Conservation (phyloP, 2,113 vertebrate species). For the Apistogramma diplotaenia region DNA sequence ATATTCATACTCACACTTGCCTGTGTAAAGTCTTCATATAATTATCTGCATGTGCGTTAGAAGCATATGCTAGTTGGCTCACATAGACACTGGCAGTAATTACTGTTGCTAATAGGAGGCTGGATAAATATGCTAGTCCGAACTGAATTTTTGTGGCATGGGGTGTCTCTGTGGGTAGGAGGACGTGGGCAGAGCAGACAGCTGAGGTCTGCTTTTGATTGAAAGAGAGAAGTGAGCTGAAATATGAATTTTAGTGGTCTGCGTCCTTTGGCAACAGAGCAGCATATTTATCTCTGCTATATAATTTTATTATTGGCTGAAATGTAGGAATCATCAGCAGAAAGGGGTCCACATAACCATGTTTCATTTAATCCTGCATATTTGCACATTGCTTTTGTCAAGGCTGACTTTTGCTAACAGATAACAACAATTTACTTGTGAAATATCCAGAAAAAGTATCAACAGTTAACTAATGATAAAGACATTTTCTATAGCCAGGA, state of each 20-base stretch:
- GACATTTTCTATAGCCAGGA: not conserved
- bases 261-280: constrained; percentile 10
- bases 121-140: constrained; percentile 26
- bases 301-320: not conserved
- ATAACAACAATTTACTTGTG: not conserved
- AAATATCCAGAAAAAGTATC: not conserved
- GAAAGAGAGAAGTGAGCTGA: not conserved
- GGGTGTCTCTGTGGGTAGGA: constrained; percentile 16
- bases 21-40: constrained; percentile 4
- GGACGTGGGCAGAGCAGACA: not conserved
- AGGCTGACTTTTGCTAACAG: not conserved
- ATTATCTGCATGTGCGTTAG: constrained; percentile 26
- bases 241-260: constrained; percentile 15
- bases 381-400: not conserved
- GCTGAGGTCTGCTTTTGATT: constrained; percentile 16
- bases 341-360: not conserved
- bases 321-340: not conserved
- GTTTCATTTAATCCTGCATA: constrained; percentile 9
- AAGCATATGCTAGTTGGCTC: not conserved
- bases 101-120: constrained; percentile 15
- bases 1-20: not conserved
- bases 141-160: constrained; percentile 20
- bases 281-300: constrained; percentile 12
- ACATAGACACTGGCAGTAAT: constrained; percentile 26
- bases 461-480: not conserved